Base-by-base conservation (phyloP, 2,797 vertebrate species). In the Helostoma temminkii region DNA sequence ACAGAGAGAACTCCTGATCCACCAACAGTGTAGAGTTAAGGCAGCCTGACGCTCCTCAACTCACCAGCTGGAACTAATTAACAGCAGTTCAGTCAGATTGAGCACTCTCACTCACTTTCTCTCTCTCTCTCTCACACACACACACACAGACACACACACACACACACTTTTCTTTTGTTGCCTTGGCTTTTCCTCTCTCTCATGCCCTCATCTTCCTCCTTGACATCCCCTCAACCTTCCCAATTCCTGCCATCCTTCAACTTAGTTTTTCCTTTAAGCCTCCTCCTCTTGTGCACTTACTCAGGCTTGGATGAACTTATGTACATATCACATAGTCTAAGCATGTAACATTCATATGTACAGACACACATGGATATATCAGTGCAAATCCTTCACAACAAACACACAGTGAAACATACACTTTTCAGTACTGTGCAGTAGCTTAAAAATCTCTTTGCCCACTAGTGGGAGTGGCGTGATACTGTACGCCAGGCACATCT, bases 61-160 rank as follows among this genome's bases (percentile, higher is more conserved):
- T 72, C 82, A 68, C 81, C 90, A 85, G 81, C 93, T 93, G 93
- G 90, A 93, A 91, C 89, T 92, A 93, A 94, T 94, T 93, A 93
- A 90, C 83, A 72, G 84, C 87, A 85, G 85, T 84, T 91, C 81
- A 78, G 77, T 86, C 72, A 80, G 80, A 84, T 55, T 53, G 71
- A 74, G 66, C 77, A 84, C 61, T n/a, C 84, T 85, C 87, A 47
- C 82, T 82, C 63, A 61, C 85, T 85, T 65, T 66, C 81, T 60
- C 58, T 32, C 66, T 36, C 56, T 39, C 66, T 56, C 71, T 32
- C 46, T 52, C 58, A 52, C 60, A 32, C 56, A 45, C 68, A 28
- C 52, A 32, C 66, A 47, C 63, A 61, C 65, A 56, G 49, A 64
- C 74, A 58, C 71, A 28, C 55, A 55, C 70, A 56, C 53, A 9